These are phyloP conservation scores for Eriocheir sinensis DNA, from an alignment of 1,140 invertebrate genomes.

Conservation along the genomic window DNA sequence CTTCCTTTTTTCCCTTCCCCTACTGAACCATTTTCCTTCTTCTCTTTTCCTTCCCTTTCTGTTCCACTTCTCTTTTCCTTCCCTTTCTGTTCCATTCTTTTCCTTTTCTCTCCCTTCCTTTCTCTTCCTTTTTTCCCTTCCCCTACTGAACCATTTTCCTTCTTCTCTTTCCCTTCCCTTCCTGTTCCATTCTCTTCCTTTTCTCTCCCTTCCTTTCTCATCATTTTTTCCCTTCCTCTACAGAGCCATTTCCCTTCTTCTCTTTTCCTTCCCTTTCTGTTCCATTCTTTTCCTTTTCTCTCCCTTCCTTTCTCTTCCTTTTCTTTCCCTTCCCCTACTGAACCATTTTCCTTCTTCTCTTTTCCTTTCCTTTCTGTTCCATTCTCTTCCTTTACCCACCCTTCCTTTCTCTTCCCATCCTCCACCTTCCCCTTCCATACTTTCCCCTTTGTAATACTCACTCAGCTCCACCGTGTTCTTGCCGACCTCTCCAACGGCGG, in stretches of 20 bases:
- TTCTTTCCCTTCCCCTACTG: no score
- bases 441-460: neutral
- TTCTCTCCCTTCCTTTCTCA: neutral
- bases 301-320: neutral
- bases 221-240: neutral
- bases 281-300: no score
- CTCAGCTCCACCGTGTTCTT: conserved; percentile 70
- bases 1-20: neutral
- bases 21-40: neutral
- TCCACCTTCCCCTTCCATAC: neutral
- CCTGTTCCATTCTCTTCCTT: neutral
- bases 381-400: neutral
- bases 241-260: conserved; percentile 46
- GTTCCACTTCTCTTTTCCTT: neutral
- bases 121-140: neutral
- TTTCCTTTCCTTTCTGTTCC: neutral
- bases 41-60: neutral
- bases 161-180: neutral
- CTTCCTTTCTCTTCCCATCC: neutral
- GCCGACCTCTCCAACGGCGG: conserved; percentile 64
- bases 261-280: no score
- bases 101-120: neutral
- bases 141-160: neutral
- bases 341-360: no score
- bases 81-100: neutral